These are phyloP conservation scores for Lagopus muta DNA, from an alignment of 2,113 vertebrate genomes.

Conservation along the genomic window DNA sequence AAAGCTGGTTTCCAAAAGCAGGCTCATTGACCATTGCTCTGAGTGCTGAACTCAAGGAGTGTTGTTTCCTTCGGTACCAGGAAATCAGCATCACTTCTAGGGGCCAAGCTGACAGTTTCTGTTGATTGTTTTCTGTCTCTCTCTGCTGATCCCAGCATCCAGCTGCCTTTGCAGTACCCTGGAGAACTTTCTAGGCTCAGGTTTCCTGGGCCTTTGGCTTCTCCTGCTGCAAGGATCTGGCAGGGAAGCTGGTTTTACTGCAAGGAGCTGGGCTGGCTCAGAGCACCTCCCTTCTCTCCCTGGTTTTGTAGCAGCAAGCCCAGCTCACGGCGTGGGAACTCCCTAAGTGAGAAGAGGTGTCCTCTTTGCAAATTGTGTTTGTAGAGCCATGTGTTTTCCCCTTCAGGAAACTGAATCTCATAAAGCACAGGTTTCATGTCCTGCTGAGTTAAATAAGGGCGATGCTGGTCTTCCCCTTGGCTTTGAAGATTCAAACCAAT, in stretches of 20 bases:
- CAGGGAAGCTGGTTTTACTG: not conserved
- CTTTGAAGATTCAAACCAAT: not conserved
- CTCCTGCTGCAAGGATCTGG: not conserved
- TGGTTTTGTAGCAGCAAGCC: not conserved
- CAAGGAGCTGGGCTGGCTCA: not conserved
- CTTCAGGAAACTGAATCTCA: slow-evolving; percentile 18
- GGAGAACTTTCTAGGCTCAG: not conserved
- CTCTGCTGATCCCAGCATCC: not conserved
- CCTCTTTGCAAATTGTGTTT: not conserved
- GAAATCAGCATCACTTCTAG: not conserved
- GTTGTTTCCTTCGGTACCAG: not conserved
- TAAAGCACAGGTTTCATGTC: slow-evolving; percentile 1
- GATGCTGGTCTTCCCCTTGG: slow-evolving; percentile 17
- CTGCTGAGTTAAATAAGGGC: slow-evolving; percentile 8
- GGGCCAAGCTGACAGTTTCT: not conserved
- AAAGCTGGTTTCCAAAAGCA: not conserved
- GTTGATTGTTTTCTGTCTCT: not conserved
- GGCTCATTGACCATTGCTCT: not conserved
- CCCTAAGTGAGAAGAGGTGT: not conserved
- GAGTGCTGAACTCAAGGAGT: slow-evolving; percentile 40
- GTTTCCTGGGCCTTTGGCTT: not conserved
- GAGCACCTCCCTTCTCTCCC: not conserved
- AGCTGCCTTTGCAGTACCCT: not conserved
- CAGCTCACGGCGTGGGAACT: not conserved
- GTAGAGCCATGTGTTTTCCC: not conserved